Evolutionary conservation across 1,140 invertebrate species (phyloP), one percentile per base, ranked within the genome.

Genomic region (Schlechtendalia chinensis): DNA sequence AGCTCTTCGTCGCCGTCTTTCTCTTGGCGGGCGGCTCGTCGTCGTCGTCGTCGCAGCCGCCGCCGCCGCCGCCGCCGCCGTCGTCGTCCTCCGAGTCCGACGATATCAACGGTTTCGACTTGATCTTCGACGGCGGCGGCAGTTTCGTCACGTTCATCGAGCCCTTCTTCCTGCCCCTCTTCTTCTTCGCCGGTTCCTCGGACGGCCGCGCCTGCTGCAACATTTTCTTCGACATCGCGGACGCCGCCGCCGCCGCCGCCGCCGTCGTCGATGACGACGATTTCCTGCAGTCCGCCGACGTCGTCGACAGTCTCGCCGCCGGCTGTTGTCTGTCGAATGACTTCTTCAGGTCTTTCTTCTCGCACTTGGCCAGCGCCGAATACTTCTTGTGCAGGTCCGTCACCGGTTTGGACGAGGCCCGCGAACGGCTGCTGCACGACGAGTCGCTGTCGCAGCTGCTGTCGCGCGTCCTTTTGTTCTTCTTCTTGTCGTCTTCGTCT

Each of bases 61-160:
- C 32, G 32, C 8, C 32, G 32, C 8, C 32, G 32, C 59, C 6
- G 75, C 63, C 17, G 80, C 69, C 22, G 32, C 58, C 27, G 50
- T 82, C 71, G 65, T 84, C 83, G 16, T 83, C 83, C 65, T 84
- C 83, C 1, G 83, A 82, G 27, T 83, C 83, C 24, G 82, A 82
- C 17, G 82, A 80, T 32, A 82, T 82, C 19, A 81, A 50, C 16
- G 75, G 75, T 79, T 79, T 79, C 27, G 75, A 79, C 22, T 79
- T 79, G 14, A 79, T 79, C 27, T 79, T 79, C 14, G 75, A 61
- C 24, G 56, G 75, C 3, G 8, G 32, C 11, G 24, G 39, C 16
- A 22, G 39, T 79, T 79, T 79, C 19, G 83, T 75, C 39, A 71
- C 79, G 24, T 82, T 83, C 14, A 67, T 71, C 0, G 61, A 27